These are phyloP conservation scores for Dromius quadrimaculatus DNA, from an alignment of 2,888 invertebrate genomes.

Conservation along the genomic window DNA sequence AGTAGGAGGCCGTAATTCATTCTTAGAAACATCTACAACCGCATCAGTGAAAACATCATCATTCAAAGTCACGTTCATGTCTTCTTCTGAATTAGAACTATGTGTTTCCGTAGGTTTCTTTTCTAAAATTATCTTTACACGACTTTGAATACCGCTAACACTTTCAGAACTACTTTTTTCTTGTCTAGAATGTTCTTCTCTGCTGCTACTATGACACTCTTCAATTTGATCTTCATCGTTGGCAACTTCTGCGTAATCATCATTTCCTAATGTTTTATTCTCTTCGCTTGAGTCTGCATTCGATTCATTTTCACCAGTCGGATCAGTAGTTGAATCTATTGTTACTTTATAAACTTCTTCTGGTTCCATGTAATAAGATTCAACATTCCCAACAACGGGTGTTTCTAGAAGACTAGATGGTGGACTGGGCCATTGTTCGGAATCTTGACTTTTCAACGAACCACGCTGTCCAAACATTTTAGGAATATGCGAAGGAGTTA, in stretches of 20 bases:
- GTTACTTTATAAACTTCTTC: constrained; percentile 84
- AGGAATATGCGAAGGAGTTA: constrained; percentile 63
- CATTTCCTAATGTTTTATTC: constrained; percentile 77
- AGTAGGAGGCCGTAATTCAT: constrained; percentile 65
- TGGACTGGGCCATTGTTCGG: constrained; percentile 86
- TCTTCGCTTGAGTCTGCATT: constrained; percentile 76
- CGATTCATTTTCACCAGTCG: constrained; percentile 71
- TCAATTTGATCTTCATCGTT: constrained; percentile 70
- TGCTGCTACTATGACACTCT: constrained; percentile 63
- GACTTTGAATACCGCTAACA: constrained; percentile 64
- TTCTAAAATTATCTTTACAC: constrained; percentile 64
- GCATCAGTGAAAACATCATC: constrained; percentile 66
- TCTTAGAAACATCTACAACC: constrained; percentile 59
- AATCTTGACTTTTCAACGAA: constrained; percentile 71
- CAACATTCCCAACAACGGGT: constrained; percentile 80
- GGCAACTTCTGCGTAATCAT: constrained; percentile 65
- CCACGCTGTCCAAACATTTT: constrained; percentile 65
- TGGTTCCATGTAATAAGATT: constrained; percentile 84
- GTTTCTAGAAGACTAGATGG: constrained; percentile 79
- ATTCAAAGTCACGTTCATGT: constrained; percentile 66
- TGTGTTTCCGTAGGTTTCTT: constrained; percentile 60
- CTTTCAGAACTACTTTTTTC: constrained; percentile 64
- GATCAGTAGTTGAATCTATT: constrained; percentile 77
- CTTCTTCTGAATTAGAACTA: constrained; percentile 67
- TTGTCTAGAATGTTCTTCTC: constrained; percentile 64